Evolutionary conservation across 92 coral and sea anemone genomes (phyloP), one percentile per base, ranked within the genome.

Genomic region (Epizoanthus ramosus): DNA sequence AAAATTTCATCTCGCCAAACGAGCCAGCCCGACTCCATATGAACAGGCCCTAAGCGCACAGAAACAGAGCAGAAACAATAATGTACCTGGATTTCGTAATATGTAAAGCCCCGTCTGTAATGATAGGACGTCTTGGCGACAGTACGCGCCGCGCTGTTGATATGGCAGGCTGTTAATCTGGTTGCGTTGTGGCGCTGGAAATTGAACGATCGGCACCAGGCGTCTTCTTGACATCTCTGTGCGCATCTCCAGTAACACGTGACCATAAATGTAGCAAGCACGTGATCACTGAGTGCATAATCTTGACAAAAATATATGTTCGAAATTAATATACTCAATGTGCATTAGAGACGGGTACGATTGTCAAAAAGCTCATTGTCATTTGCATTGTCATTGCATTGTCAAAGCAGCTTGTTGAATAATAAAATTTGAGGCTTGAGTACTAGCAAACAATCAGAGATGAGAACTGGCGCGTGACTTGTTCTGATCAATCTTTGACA

Each of bases 261-360:
- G 67, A 61, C 67, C 67, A 61, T 61, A 9, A 61, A 61, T 22
- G 25, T 61, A 8, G 67, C 67, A 19, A 61, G 67, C 67, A 61
- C 67, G 67, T 21, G 67, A n/a, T 25, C 35, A 61, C 67, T 61
- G 25, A 61, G 67, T 19, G 23, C 23, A 21, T 61, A 8, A 19
- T 61, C 67, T 61, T 8, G 14, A 47, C 8, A 8, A 47, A 47
- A 9, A 47, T 10, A 47, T 47, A 47, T 28, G 31, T 47, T 47
- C 9, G 2, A 47, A 47, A 47, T 47, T 47, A 9, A 47, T 37
- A 37, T 37, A 37, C 43, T 37, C 43, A 37, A 37, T 37, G 43
- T 37, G 43, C 43, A 6, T 37, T 37, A n/a, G n/a, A n/a, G n/a
- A n/a, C n/a, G n/a, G n/a, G n/a, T n/a, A n/a, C n/a, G n/a, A n/a